Evolutionary conservation across 2,888 invertebrate species (phyloP).

Genomic region (Minunthozetes semirufus): DNA sequence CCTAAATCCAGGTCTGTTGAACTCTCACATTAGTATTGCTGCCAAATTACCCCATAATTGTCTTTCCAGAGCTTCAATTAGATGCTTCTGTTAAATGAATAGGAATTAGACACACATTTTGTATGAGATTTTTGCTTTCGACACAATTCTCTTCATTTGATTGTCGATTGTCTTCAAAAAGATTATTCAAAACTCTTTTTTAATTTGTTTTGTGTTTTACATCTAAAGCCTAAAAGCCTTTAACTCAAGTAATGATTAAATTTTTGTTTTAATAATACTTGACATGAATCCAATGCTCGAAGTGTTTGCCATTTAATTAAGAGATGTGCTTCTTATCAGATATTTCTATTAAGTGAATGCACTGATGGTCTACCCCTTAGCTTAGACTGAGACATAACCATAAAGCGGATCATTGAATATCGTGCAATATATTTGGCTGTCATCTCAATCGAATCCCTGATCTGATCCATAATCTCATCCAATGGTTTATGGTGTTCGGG

Average conservation of each 20-base stretch:
- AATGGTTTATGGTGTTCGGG: background rate
- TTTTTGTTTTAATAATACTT: background rate
- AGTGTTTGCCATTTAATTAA: constrained; percentile 5
- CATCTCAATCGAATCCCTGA: background rate
- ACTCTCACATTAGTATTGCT: background rate
- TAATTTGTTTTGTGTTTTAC: background rate
- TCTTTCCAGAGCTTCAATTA: background rate
- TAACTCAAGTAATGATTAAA: background rate
- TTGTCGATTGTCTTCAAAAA: background rate
- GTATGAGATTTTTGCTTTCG: background rate
- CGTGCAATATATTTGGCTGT: constrained; percentile 22
- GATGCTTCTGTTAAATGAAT: background rate
- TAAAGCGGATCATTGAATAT: background rate
- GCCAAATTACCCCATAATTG: background rate
- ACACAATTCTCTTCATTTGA: background rate
- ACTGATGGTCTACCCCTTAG: background rate
- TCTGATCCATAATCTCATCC: constrained; percentile 18
- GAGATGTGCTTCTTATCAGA: background rate
- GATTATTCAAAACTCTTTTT: background rate
- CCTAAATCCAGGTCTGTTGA: background rate
- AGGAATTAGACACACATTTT: background rate
- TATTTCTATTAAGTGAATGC: constrained; percentile 12
- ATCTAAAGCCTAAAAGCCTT: background rate
- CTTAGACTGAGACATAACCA: background rate
- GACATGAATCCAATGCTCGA: background rate